A percentile compares a stretch with the other conserved stretches of the same genome.
phyloP scores from a whole-genome alignment of 1,140 invertebrate species.

The Rhopalosiphum padi region DNA sequence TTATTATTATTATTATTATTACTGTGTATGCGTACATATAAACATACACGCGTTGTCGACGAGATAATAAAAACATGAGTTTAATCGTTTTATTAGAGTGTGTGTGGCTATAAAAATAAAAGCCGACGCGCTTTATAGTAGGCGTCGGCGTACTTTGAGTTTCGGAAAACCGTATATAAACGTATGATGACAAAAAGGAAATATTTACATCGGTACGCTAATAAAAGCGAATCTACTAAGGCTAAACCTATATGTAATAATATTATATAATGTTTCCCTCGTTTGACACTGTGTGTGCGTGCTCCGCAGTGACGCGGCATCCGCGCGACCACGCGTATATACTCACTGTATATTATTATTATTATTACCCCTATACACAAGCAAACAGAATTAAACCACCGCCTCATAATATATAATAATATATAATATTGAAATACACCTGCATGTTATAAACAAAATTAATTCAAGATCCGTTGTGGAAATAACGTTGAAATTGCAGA shows the following conservation, averaged over 20 bases:
- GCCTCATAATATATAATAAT: neutral
- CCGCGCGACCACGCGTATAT: neutral
- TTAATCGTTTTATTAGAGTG: slow-evolving; percentile 55
- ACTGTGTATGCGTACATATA: neutral
- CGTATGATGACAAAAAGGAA: slow-evolving; percentile 36
- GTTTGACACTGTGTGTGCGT: neutral
- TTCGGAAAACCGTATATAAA: neutral
- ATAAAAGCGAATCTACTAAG: slow-evolving; percentile 47
- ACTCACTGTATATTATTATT: neutral
- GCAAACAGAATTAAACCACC: neutral
- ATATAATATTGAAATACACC: slow-evolving; percentile 3
- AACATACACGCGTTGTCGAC: neutral
- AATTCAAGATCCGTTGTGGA: neutral
- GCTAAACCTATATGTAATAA: neutral
- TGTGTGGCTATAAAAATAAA: slow-evolving; percentile 46
- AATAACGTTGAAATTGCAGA: neutral
- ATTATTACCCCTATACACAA: neutral
- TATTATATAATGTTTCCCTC: neutral
- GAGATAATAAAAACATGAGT: slow-evolving; percentile 44
- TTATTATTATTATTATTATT: slow-evolving; percentile 33
- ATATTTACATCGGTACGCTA: slow-evolving; percentile 56
- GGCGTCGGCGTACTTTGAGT: slow-evolving; percentile 50
- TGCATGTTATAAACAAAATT: neutral
- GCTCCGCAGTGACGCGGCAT: neutral
- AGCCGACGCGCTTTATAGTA: slow-evolving; percentile 26